phyloP scores from a whole-genome alignment of 1,140 invertebrate species.

The Orussus abietinus region DNA sequence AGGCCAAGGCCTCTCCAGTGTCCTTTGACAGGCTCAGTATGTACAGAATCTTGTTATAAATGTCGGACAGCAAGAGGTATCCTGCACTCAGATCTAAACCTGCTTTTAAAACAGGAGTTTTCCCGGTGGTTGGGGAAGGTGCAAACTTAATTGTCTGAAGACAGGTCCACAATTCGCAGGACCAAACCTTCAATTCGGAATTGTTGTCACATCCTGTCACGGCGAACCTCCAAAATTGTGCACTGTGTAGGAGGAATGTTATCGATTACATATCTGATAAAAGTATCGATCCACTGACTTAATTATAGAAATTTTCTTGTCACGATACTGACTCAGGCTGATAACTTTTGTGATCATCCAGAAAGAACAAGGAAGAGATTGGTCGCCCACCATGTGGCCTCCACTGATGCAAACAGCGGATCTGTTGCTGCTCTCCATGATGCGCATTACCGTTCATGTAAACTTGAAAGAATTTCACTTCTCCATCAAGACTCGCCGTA shows the following conservation, averaged over 20 bases:
- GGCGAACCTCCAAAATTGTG: slow-evolving; percentile 91
- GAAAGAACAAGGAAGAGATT: slow-evolving; percentile 81
- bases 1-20: slow-evolving; percentile 51
- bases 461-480: slow-evolving; percentile 89
- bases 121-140: slow-evolving; percentile 46
- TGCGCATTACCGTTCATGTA: slow-evolving; percentile 28
- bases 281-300: neutral
- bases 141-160: slow-evolving; percentile 79
- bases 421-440: slow-evolving; percentile 43
- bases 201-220: slow-evolving; percentile 88
- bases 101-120: slow-evolving; percentile 63
- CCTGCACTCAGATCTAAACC: slow-evolving; percentile 75
- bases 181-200: slow-evolving; percentile 89
- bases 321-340: slow-evolving; percentile 71
- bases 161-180: slow-evolving; percentile 89
- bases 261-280: neutral
- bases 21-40: slow-evolving; percentile 70
- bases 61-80: slow-evolving; percentile 82
- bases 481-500: slow-evolving; percentile 80
- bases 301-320: neutral
- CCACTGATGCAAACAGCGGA: slow-evolving; percentile 85
- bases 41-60: slow-evolving; percentile 72
- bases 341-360: slow-evolving; percentile 84
- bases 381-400: slow-evolving; percentile 82
- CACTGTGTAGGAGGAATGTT: slow-evolving; percentile 50